These are phyloP conservation scores for Lucilia sericata DNA, from an alignment of 1,140 invertebrate species.

Conservation along the genomic window DNA sequence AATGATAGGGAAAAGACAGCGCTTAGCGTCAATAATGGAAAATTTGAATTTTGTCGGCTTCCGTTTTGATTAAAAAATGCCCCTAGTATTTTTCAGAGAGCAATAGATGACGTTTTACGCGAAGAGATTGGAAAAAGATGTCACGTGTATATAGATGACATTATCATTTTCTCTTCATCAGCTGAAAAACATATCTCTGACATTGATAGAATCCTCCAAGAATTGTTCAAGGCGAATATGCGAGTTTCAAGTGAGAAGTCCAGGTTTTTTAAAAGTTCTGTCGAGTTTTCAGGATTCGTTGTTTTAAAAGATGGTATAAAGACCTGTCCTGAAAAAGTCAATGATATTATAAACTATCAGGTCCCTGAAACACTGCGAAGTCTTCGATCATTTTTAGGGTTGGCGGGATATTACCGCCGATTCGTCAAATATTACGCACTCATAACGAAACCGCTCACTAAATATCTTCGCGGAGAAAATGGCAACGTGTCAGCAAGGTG, in stretches of 20 bases:
- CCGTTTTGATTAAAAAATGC: too few species aligned
- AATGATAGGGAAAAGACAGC: conserved; percentile 66
- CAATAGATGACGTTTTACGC: too few species aligned
- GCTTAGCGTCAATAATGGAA: conserved; percentile 58
- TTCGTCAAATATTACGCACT: neutral
- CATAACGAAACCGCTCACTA: neutral
- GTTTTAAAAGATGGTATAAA: conserved; percentile 41
- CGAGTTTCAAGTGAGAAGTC: conserved; percentile 68
- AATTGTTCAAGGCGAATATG: conserved; percentile 63
- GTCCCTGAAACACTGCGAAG: neutral
- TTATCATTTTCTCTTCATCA: conserved; percentile 50
- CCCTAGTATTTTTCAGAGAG: too few species aligned
- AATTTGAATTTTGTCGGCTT: conserved; percentile 52
- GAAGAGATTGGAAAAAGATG: too few species aligned
- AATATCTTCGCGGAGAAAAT: conserved; percentile 11
- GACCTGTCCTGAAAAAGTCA: conserved; percentile 51
- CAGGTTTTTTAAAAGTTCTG: conserved; percentile 61
- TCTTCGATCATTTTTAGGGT: conserved; percentile 23
- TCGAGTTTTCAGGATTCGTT: conserved; percentile 46
- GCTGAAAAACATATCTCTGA: conserved; percentile 44
- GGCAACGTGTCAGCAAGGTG: neutral
- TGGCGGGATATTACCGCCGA: conserved; percentile 18
- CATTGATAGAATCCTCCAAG: conserved; percentile 33
- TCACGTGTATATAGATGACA: conserved; percentile 47
- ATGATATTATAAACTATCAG: conserved; percentile 33